phyloP scores from a whole-genome alignment of 2,797 vertebrate genomes.

The Oreortyx pictus region DNA sequence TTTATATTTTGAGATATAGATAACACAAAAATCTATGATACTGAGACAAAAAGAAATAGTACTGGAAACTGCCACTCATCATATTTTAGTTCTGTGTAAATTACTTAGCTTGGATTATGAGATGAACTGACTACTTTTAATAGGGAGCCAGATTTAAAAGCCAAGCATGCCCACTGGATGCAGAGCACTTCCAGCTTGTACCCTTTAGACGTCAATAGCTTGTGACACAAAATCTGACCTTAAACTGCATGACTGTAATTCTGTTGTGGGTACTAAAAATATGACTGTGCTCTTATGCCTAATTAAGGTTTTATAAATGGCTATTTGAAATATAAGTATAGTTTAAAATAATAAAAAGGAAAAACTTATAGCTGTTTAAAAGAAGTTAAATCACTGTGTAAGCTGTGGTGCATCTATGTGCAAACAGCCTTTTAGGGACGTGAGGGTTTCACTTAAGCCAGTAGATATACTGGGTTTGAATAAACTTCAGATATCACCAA shows the following conservation, averaged over 20 bases:
- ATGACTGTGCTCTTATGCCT: neutral
- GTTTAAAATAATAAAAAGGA: neutral
- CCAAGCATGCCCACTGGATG: neutral
- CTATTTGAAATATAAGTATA: constrained; percentile 31
- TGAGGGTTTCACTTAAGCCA: neutral
- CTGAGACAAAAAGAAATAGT: neutral
- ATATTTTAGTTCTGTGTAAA: neutral
- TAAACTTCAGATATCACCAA: neutral
- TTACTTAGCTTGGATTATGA: neutral
- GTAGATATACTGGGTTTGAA: neutral
- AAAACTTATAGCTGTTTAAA: neutral
- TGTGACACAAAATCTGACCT: neutral
- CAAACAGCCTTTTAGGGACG: neutral
- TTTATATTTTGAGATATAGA: neutral
- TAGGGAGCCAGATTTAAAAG: neutral
- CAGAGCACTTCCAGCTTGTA: neutral
- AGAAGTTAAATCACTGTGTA: neutral
- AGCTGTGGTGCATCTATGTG: neutral
- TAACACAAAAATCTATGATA: neutral
- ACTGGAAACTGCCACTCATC: neutral
- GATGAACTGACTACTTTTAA: neutral
- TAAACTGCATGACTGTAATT: neutral
- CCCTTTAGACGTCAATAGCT: neutral
- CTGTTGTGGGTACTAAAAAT: constrained; percentile 13
- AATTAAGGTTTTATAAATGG: constrained; percentile 10